These are phyloP conservation scores for Aporophyla nigra DNA, from an alignment of 2,888 invertebrate species.

Conservation along the genomic window DNA sequence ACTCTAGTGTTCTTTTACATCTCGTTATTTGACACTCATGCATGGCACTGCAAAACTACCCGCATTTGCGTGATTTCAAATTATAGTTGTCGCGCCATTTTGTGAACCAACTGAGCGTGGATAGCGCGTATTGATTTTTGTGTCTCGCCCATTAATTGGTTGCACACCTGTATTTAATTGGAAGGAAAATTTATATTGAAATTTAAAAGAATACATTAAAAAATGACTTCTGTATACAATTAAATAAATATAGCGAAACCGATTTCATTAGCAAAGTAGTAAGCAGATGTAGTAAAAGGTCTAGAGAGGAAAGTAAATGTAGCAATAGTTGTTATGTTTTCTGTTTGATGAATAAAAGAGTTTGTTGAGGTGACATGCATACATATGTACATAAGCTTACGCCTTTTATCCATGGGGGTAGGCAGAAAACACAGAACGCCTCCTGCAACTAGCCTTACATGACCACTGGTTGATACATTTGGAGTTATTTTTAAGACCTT, in stretches of 20 bases:
- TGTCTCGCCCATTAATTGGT: constrained; percentile 9
- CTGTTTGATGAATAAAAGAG: not conserved
- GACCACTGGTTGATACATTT: no score
- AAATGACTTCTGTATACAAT: not conserved
- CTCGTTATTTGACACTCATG: constrained; percentile 55
- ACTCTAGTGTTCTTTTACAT: constrained; percentile 51
- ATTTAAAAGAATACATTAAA: not conserved
- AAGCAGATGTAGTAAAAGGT: not conserved
- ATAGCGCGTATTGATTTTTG: constrained; percentile 29
- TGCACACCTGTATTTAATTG: not conserved
- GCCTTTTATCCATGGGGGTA: no score
- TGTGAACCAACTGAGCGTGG: constrained; percentile 46
- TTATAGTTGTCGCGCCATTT: constrained; percentile 42
- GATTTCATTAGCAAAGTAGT: not conserved
- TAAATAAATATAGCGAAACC: no score
- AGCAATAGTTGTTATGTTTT: not conserved
- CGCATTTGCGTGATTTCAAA: constrained; percentile 45
- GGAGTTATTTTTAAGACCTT: no score
- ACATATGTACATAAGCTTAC: no score
- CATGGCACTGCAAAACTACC: constrained; percentile 36
- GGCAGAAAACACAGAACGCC: no score
- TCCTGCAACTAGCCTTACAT: no score
- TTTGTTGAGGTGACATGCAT: not conserved
- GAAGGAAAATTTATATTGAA: not conserved
- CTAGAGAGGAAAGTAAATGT: not conserved